Conservation (phyloP, 2,888 invertebrate genomes). For the Fragum whitleyi region DNA sequence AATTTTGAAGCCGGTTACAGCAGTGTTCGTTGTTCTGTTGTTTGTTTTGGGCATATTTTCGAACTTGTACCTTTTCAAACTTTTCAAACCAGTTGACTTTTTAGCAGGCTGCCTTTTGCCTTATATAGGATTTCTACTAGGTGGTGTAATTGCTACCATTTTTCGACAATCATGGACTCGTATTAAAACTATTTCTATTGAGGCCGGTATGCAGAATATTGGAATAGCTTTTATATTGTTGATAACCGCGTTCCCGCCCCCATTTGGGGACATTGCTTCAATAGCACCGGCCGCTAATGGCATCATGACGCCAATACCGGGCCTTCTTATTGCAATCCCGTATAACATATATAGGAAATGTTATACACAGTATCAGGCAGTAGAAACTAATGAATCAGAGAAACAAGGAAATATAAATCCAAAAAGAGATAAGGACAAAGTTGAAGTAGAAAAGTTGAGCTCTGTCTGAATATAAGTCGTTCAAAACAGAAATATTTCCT, state of each 20-base stretch:
- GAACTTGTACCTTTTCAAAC: slow-evolving; percentile 94
- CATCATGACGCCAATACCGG: slow-evolving; percentile 96
- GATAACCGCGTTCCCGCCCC: slow-evolving; percentile 92
- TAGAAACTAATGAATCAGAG: not conserved
- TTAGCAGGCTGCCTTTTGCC: slow-evolving; percentile 80
- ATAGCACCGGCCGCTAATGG: slow-evolving; percentile 87
- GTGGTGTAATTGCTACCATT: slow-evolving; percentile 75
- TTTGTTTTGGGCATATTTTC: slow-evolving; percentile 94
- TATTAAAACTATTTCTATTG: slow-evolving; percentile 92
- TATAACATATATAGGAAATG: slow-evolving; percentile 71
- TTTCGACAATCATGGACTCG: slow-evolving; percentile 82
- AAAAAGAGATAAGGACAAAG: not conserved
- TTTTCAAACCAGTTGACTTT: slow-evolving; percentile 88
- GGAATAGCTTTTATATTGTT: slow-evolving; percentile 95
- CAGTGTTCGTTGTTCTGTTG: slow-evolving; percentile 92
- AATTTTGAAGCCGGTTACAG: slow-evolving; percentile 94
- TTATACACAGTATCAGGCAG: slow-evolving; percentile 52
- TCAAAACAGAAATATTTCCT: too few species aligned
- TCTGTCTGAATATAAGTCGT: too few species aligned
- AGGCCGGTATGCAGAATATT: slow-evolving; percentile 94
- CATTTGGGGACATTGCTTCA: slow-evolving; percentile 94
- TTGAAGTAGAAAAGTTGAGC: slow-evolving; percentile 13
- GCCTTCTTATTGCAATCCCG: slow-evolving; percentile 86
- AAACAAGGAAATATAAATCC: not conserved
- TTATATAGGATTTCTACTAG: slow-evolving; percentile 80